Evolutionary conservation across 1,140 invertebrate species (phyloP).

Genomic region (Cydia splendana): DNA sequence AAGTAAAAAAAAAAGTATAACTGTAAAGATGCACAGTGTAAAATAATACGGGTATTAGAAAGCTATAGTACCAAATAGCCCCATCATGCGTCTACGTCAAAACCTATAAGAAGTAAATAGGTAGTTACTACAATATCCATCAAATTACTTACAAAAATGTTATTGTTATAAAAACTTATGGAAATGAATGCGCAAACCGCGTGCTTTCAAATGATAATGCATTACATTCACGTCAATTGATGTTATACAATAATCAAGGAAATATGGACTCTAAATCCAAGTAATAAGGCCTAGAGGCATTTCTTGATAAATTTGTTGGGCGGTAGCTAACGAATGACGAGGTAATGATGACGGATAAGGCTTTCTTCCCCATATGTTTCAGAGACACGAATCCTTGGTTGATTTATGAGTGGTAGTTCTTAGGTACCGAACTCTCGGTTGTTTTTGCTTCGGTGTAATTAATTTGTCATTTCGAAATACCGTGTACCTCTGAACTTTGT

Average conservation of each 20-base stretch:
- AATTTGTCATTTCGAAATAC: too few relatives aligned
- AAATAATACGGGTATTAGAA: too few relatives aligned
- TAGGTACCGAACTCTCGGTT: not conserved
- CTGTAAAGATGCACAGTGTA: too few relatives aligned
- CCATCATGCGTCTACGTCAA: too few relatives aligned
- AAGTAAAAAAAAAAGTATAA: too few relatives aligned
- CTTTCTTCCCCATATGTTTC: not conserved
- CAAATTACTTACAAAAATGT: too few relatives aligned
- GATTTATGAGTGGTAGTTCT: slow-evolving; percentile 1
- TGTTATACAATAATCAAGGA: not conserved
- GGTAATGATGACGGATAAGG: slow-evolving; percentile 8
- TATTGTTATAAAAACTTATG: not conserved
- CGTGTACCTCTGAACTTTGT: too few relatives aligned
- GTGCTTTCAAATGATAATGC: slow-evolving; percentile 14
- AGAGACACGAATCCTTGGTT: not conserved
- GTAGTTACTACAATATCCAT: too few relatives aligned
- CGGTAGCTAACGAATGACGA: not conserved
- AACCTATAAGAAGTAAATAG: too few relatives aligned
- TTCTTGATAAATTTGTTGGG: not conserved
- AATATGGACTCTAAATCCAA: not conserved
- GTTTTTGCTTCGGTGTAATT: not conserved
- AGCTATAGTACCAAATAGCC: too few relatives aligned
- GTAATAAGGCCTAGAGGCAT: not conserved
- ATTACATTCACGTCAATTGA: not conserved
- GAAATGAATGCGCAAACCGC: not conserved